Base-by-base conservation (phyloP, 1,140 invertebrate species). In the Trypoxylus dichotomus region DNA sequence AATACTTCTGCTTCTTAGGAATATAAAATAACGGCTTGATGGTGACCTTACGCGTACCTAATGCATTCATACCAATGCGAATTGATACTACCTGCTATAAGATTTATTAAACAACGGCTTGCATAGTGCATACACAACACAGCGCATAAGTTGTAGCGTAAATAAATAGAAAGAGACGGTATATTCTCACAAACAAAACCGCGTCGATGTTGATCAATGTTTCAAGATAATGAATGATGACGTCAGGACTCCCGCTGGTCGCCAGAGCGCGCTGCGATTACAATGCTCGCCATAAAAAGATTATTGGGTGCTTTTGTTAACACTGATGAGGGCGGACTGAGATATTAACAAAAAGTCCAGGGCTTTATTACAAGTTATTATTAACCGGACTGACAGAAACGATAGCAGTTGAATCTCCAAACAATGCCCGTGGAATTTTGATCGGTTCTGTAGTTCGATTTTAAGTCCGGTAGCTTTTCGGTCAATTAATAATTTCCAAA, bases 301-400 rank as follows among this genome's bases (percentile, higher is more conserved):
- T 80, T 80, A 80, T 80, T 80, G 79, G 78, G 78, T 77, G 79
- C 79, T 77, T 77, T 80, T 80, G 80, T 80, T 80, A 80, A 76
- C 76, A 76, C 76, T 80, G 80, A 80, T 80, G 80, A 80, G 78
- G 80, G 80, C 78, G 80, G 80, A 79, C 78, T 78, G 77, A 76
- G 63, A 79, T 79, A 79, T 80, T 80, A 80, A 79, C 77, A 79
- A 80, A 77, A 80, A 78, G 74, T 78, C 77, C 78, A 71, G 74
- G 72, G 79, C 77, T 78, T 78, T 78, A 78, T 79, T 78, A 80
- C 77, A 80, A 76, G 77, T 79, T 78, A 73, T 78, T 80, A 78
- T 80, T 80, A 80, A 80, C 76, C 29, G 41, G 75, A 24, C 76
- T 79, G 77, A 74, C 77, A 78, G 77, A 77, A 74, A 63, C 74